Conservation (phyloP, 2,113 vertebrate species). For the Larimichthys crocea region DNA sequence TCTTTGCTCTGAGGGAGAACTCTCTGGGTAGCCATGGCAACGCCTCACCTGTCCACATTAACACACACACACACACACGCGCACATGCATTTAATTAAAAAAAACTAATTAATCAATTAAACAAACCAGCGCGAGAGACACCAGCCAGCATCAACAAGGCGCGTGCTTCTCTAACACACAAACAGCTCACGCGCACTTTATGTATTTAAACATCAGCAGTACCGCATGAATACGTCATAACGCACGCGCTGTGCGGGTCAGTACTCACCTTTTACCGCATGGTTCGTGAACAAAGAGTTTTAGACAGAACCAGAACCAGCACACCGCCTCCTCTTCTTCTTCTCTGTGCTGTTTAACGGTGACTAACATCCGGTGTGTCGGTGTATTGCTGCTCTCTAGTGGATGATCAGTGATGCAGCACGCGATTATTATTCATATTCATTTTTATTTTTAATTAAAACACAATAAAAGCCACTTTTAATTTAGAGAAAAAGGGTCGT, state of each 20-base stretch:
- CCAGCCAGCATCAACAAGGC: slow-evolving; percentile 30
- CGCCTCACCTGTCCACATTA: slow-evolving; percentile 22
- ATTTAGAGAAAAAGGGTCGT: too few species aligned
- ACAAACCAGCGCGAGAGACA: neutral
- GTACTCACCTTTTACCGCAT: slow-evolving; percentile 35
- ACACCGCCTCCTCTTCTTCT: neutral
- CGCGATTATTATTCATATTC: too few species aligned
- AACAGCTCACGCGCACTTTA: too few species aligned
- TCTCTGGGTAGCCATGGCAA: slow-evolving; percentile 89
- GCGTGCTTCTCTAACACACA: neutral
- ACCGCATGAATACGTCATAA: neutral
- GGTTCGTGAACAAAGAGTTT: neutral
- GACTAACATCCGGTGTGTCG: neutral
- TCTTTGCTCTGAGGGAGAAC: slow-evolving; percentile 95
- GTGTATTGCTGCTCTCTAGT: slow-evolving; percentile 31
- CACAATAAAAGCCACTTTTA: too few species aligned
- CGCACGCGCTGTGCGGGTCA: neutral
- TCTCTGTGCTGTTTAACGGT: neutral
- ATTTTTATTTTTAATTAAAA: too few species aligned
- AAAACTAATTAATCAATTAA: neutral
- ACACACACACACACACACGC: too few species aligned
- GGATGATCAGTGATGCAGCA: neutral
- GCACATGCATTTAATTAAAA: neutral
- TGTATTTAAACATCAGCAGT: neutral
- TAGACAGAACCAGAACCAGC: neutral